A percentile compares a stretch with the other conserved stretches of the same genome.
Evolutionary conservation across 2,113 vertebrate species (phyloP).

Genomic region (Narcine bancroftii): DNA sequence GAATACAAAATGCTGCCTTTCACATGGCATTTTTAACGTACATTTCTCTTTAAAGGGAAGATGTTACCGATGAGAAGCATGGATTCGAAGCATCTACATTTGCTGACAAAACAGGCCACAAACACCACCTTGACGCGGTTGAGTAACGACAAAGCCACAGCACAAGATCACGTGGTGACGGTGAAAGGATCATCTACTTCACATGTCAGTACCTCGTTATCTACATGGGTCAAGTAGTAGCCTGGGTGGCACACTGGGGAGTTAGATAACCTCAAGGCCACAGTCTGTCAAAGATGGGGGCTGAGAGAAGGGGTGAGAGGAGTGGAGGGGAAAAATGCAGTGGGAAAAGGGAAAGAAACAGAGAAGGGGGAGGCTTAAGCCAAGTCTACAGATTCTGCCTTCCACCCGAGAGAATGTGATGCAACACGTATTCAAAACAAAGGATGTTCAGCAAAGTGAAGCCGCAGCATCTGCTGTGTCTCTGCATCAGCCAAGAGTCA

Average conservation of each 20-base stretch:
- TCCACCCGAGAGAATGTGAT: background rate
- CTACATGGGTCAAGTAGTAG: background rate
- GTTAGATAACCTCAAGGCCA: background rate
- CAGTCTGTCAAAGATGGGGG: too few relatives aligned
- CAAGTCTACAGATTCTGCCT: background rate
- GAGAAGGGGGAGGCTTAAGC: background rate
- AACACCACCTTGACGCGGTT: background rate
- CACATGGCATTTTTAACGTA: background rate
- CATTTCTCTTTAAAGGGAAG: background rate
- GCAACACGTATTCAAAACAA: background rate
- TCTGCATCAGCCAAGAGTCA: background rate
- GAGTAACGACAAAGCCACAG: too few relatives aligned
- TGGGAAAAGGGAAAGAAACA: background rate
- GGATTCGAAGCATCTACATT: background rate
- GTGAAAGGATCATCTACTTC: background rate
- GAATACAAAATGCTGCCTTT: background rate
- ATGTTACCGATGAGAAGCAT: background rate
- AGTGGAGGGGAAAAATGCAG: too few relatives aligned
- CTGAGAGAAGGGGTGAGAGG: background rate
- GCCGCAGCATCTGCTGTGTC: background rate
- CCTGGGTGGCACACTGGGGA: background rate
- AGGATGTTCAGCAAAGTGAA: background rate
- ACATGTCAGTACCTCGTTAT: background rate
- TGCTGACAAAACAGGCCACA: background rate
- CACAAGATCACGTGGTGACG: too few relatives aligned